Base-by-base conservation (phyloP, 2,113 vertebrate genomes). In the Naja naja region DNA sequence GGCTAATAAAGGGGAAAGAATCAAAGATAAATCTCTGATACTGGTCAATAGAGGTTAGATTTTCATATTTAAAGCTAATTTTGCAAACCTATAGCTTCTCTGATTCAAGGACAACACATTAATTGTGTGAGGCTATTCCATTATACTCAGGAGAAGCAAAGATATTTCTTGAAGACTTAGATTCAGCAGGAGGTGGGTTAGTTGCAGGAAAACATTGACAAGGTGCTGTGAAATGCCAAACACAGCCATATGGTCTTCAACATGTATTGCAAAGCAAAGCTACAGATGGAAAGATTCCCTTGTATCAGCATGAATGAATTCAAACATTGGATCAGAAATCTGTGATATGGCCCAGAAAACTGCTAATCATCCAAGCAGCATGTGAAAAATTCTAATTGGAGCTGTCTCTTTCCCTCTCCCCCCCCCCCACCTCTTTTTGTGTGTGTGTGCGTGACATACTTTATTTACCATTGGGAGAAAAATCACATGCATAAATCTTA, bases 231-330 rank as follows among this genome's bases (percentile, higher is more conserved):
- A 96, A 96, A 95, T 96, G 96, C 94, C 94, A 95, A 96, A 96
- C 95, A 95, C 14, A 95, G 91, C 95, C 97, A 97, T 96, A 96
- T 97, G 97, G 97, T 97, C 94, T 91, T 96, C 96, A 97, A 97
- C 96, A 95, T 97, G 96, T 96, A 96, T 95, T 95, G 96, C 96
- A 96, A 96, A 95, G 94, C 47, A 91, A 91, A 96, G 95, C 93
- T 95, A 87, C 96, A 97, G 95, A 97, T 97, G 96, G 96, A 97
- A 95, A 96, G 45, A 95, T 96, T 96, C 94, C 92, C 94, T 96
- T 95, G 94, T 94, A 94, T 20, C 90, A 95, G 94, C 93, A 95
- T 93, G 91, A 92, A 95, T 94, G 92, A 91, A 96, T 95, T 94
- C 94, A 95, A 96, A 93, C 94, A 93, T 88, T 96, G 94, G 92